These are phyloP conservation scores for Glaucopsyche alexis DNA, from an alignment of 2,888 invertebrate genomes.

Conservation along the genomic window DNA sequence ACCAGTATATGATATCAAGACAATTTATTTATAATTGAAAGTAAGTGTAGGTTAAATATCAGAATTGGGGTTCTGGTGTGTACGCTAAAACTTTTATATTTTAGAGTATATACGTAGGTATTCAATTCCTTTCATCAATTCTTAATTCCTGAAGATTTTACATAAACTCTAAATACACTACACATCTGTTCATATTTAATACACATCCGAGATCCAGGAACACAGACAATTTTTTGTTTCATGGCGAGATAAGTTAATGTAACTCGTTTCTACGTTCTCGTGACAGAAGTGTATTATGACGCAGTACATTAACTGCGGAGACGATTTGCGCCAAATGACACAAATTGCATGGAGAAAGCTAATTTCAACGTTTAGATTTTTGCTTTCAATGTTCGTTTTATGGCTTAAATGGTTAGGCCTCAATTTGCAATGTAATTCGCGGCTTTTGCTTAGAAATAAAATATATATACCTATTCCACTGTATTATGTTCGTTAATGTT, in stretches of 20 bases:
- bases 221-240: too few relatives aligned
- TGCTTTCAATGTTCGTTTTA: constrained; percentile 20
- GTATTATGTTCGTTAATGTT: not conserved
- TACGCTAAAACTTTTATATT: too few relatives aligned
- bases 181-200: too few relatives aligned
- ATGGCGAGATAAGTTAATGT: constrained; percentile 24
- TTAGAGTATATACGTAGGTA: too few relatives aligned
- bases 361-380: constrained; percentile 28
- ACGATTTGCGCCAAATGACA: constrained; percentile 36
- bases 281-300: constrained; percentile 39
- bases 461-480: not conserved
- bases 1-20: too few relatives aligned
- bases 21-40: too few relatives aligned
- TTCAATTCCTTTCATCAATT: too few relatives aligned
- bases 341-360: constrained; percentile 33
- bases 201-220: too few relatives aligned
- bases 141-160: too few relatives aligned
- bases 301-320: constrained; percentile 38
- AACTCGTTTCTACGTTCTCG: constrained; percentile 13
- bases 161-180: too few relatives aligned
- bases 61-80: too few relatives aligned
- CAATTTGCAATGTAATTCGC: not conserved
- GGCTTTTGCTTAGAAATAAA: not conserved
- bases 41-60: too few relatives aligned
- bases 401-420: not conserved